Conservation (phyloP, 2,797 vertebrate species). For the Cirrhinus molitorella region DNA sequence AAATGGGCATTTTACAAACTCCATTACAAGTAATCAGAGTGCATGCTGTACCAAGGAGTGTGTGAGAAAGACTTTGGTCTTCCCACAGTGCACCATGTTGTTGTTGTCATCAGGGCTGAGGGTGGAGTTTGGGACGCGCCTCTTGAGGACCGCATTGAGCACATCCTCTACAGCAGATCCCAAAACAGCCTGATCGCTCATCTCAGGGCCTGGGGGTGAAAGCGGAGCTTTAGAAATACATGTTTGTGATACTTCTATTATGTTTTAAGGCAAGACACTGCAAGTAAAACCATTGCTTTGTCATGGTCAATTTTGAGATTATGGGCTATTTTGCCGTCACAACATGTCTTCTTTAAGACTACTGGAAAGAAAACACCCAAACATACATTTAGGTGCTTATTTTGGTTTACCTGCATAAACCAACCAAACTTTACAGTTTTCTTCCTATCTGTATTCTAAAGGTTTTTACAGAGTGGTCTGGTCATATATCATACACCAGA, state of each 20-base stretch:
- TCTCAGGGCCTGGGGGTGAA: constrained; percentile 66
- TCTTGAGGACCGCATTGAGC: constrained; percentile 67
- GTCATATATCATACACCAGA: background rate
- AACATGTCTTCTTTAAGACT: background rate
- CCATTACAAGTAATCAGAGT: background rate
- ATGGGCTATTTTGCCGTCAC: background rate
- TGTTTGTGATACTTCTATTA: background rate
- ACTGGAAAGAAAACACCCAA: background rate
- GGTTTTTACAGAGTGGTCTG: background rate
- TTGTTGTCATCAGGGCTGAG: constrained; percentile 48
- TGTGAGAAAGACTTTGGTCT: constrained; percentile 93
- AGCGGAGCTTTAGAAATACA: constrained; percentile 3
- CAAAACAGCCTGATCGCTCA: constrained; percentile 46
- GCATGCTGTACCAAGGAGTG: constrained; percentile 78
- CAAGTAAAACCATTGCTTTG: background rate
- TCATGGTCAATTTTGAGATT: background rate
- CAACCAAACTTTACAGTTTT: background rate
- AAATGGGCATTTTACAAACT: background rate
- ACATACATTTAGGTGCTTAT: background rate
- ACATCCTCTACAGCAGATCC: constrained; percentile 74
- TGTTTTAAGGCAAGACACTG: background rate
- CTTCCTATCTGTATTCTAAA: background rate
- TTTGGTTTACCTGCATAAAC: background rate
- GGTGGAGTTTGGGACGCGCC: constrained; percentile 43
- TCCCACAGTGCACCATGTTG: constrained; percentile 84